phyloP scores from a whole-genome alignment of 2,797 vertebrate species.

The Alca torda region DNA sequence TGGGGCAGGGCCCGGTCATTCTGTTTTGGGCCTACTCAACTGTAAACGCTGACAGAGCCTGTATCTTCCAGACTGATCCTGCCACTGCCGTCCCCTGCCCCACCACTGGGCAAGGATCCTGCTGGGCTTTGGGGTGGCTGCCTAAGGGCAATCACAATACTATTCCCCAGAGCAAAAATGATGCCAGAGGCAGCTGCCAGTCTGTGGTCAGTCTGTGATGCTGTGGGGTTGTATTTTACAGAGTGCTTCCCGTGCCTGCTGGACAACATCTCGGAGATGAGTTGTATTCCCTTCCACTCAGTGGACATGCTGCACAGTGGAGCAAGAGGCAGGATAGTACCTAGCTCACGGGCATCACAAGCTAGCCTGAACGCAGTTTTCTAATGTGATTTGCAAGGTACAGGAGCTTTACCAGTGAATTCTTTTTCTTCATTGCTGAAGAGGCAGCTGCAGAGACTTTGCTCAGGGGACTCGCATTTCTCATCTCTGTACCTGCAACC shows the following conservation, averaged over 20 bases:
- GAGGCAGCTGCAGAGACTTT: conserved; percentile 63
- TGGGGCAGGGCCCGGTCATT: not conserved
- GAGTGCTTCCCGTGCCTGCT: not conserved
- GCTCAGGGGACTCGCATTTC: conserved; percentile 67
- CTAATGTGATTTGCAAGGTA: conserved; percentile 18
- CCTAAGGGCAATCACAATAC: not conserved
- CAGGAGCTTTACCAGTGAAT: conserved; percentile 55
- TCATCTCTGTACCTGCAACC: conserved; percentile 28
- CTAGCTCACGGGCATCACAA: not conserved
- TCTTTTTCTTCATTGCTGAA: conserved; percentile 12
- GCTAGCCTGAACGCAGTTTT: conserved; percentile 10
- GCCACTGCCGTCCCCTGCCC: not conserved
- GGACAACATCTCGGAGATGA: conserved; percentile 45
- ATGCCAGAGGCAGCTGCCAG: not conserved
- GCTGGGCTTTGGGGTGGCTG: not conserved
- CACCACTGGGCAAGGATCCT: too few species aligned
- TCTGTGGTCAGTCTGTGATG: not conserved
- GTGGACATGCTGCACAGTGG: not conserved
- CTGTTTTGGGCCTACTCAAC: not conserved
- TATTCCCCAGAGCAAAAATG: not conserved
- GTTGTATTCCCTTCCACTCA: not conserved
- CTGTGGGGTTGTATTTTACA: not conserved
- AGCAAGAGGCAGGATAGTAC: not conserved
- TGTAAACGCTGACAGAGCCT: not conserved
- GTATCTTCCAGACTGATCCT: not conserved